Evolutionary conservation across 2,888 invertebrate species (phyloP), one percentile per base, ranked within the genome.

Genomic region (Melieria omissa): DNA sequence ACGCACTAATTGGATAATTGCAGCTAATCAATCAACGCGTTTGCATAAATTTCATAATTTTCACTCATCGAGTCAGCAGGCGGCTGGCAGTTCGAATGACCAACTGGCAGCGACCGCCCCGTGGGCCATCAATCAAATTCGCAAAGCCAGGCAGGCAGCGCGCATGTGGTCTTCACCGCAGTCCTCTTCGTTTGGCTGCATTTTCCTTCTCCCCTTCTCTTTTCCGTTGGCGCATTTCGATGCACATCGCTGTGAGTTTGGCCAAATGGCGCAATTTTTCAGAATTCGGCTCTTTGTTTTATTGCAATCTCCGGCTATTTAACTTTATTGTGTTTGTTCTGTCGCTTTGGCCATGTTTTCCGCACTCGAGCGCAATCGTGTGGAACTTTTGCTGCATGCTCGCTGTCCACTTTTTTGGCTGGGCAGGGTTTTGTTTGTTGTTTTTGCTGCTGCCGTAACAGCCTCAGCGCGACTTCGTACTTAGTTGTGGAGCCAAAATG

Each of bases 21-120:
- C 49, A 61, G 57, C 70, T 70, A 70, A 73, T 73, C 70, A 70
- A 70, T 73, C 70, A 70, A 66, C 45, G 49, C 57, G 29, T 70
- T 73, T 66, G 63, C 73, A 70, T 66, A 66, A 66, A 66, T 61
- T 72, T 68, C 52, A 74, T 68, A 71, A 67, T 72, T 64, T 57
- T 46, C 52, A 60, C 49, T 16, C 47, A 42, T 16, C 45, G 10
- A 47, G 61, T 52, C 49, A 14, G 67, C 66, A 29, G 54, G 58
- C 61, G 46, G 72, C 63, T 45, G 63, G 29, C 29, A 55, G 46
- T 12, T 10, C 4, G 60, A 52, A n/a, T 52, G 52, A 57, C 14
- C 57, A 16, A 12, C 49, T 10, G 8, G 49, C 12, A 49, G 49
- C 14, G 7, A 14, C 65, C 55, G 8, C 55, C 12, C 45, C 55